Percentiles rank a stretch among this genome's conserved stretches.
Evolutionary conservation across 2,797 vertebrate genomes (phyloP).

Genomic region (Heliangelus exortis): DNA sequence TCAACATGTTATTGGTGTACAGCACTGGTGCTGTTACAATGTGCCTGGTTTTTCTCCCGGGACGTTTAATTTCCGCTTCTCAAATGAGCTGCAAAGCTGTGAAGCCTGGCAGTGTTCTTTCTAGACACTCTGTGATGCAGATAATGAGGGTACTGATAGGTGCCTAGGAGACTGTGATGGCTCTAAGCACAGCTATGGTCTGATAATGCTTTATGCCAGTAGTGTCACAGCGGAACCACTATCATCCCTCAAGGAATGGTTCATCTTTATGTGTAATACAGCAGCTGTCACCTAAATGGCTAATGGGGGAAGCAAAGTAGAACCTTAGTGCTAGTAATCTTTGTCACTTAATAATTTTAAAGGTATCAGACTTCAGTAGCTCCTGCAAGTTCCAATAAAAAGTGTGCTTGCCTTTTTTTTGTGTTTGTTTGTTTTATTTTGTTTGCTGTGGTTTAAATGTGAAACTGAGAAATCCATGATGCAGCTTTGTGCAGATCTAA

Average conservation of each 20-base stretch:
- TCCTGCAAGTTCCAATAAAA: conserved; percentile 73
- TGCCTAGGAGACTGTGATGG: conserved; percentile 92
- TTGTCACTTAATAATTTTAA: conserved; percentile 86
- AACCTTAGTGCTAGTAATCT: conserved; percentile 82
- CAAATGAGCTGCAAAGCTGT: conserved; percentile 91
- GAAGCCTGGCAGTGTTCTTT: conserved; percentile 84
- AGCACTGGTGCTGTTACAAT: conserved; percentile 76
- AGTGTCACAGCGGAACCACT: conserved; percentile 82
- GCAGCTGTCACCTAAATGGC: conserved; percentile 92
- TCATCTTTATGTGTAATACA: conserved; percentile 92
- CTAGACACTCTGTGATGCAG: conserved; percentile 88
- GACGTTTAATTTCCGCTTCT: conserved; percentile 96
- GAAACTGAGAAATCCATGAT: conserved; percentile 73
- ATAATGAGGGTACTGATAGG: conserved; percentile 96
- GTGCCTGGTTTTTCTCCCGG: conserved; percentile 84
- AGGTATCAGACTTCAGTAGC: conserved; percentile 77
- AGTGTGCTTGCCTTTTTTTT: conserved; percentile 5
- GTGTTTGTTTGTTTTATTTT: conserved; percentile 3
- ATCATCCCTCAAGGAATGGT: conserved; percentile 90
- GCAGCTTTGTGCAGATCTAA: conserved; percentile 73
- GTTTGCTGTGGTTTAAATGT: conserved; percentile 68
- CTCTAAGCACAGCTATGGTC: conserved; percentile 91
- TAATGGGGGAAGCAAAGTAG: conserved; percentile 85
- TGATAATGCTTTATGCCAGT: conserved; percentile 89
- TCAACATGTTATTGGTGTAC: conserved; percentile 80